Evolutionary conservation across 2,113 vertebrate genomes (phyloP), one percentile per base, ranked within the genome.

Genomic region (Tiliqua scincoides): DNA sequence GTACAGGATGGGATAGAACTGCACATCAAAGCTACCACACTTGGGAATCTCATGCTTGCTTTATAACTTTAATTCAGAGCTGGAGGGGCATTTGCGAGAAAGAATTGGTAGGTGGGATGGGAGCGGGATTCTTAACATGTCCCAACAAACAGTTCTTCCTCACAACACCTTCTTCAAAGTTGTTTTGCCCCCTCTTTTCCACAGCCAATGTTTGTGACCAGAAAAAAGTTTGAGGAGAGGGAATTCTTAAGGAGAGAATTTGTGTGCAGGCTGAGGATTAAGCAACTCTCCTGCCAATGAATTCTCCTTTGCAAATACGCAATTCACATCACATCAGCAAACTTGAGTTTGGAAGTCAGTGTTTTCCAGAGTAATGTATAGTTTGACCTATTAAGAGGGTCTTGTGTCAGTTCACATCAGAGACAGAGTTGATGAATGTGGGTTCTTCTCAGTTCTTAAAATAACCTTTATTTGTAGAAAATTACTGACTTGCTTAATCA

Each of bases 401-500:
- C 21, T 76, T 68, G 20, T 74, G 75, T 82, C 43, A 75, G 23
- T 6, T 81, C 40, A 59, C 74, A 37, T 27, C 43, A 6, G 12
- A 23, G 17, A 48, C 73, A 57, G 11, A n/a, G 32, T 20, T 61
- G 25, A 27, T 83, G 54, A 8, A 77, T 79, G 81, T 2, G 25
- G 35, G 48, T n/a, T 3, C 9, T 68, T 63, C 21, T 23, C 23
- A 21, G n/a, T 43, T 63, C 17, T 72, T 85, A 3, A 59, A 11
- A 0, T 18, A 1, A 0, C 3, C 6, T 12, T 59, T 65, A 62
- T 37, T 27, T 6, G 18, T 78, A 37, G 12, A 72, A 27, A 63
- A 8, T 52, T 48, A 14, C 0, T 54, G 21, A 14, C 65, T 73
- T 62, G 35, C 3, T 71, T 4, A 71, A 1, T 63, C 0, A 0